Base-by-base conservation (phyloP, 2,888 invertebrate genomes). In the Pristionchus arcanus region DNA sequence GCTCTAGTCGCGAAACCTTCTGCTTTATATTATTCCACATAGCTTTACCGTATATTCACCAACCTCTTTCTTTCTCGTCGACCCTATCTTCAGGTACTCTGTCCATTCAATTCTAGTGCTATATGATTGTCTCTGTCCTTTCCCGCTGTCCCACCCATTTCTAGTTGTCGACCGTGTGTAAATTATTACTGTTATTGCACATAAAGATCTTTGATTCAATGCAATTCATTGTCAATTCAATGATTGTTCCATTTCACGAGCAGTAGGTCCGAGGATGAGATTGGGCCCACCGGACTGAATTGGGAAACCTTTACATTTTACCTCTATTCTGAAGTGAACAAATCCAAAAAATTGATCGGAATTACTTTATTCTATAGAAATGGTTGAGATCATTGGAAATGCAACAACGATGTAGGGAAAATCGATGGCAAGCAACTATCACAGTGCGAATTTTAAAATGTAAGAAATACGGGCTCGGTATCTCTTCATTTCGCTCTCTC, bases 161-260 rank as follows among this genome's bases (percentile, higher is more conserved):
- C 34, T 19, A 74, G 66, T 66, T 31, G 66, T 66, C 21, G 37
- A 21, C 31, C n/a, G 31, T n/a, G 37, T 42, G 42, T 77, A 77
- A 77, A 42, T 77, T 77, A 77, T 77, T 77, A 15, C 77, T 77
- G 77, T 77, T 77, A 77, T 42, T 37, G 37, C 21, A 34, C 71
- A 77, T 77, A 77, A 77, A 77, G 1, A 34, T 42, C 71, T 71
- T 31, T 71, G 28, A 66, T 66, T 71, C 16, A 19, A 31, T n/a
- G n/a, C n/a, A n/a, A n/a, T n/a, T n/a, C n/a, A n/a, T n/a, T n/a
- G n/a, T n/a, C n/a, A n/a, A n/a, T n/a, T n/a, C n/a, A n/a, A n/a
- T n/a, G n/a, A n/a, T n/a, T n/a, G n/a, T n/a, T n/a, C n/a, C n/a
- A n/a, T n/a, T n/a, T n/a, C n/a, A n/a, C n/a, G n/a, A n/a, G n/a